A percentile compares a stretch with the other conserved stretches of the same genome.
These are phyloP conservation scores for Argyrosomus japonicus DNA, from an alignment of 2,113 vertebrate species.

Conservation along the genomic window DNA sequence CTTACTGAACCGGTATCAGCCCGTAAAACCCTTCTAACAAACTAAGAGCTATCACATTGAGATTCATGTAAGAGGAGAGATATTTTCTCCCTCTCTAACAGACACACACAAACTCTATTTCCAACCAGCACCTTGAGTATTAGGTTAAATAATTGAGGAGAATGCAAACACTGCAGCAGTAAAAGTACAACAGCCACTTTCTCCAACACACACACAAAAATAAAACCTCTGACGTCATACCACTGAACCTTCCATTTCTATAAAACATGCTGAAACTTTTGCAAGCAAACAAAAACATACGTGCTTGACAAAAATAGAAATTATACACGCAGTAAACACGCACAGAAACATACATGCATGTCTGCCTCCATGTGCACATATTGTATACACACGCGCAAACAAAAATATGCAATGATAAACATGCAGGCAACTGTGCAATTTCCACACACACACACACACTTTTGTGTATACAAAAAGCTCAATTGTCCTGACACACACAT, in stretches of 20 bases:
- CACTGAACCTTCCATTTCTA: neutral
- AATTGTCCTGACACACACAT: constrained; percentile 43
- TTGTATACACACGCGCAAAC: neutral
- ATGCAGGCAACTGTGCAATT: constrained; percentile 13
- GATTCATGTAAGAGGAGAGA: neutral
- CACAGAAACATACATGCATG: neutral
- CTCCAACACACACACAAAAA: neutral
- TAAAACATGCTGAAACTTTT: constrained; percentile 13
- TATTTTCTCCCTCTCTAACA: constrained; percentile 10
- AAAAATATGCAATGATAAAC: constrained; percentile 14
- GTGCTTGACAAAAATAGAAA: constrained; percentile 22
- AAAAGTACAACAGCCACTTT: constrained; percentile 19
- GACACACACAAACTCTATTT: constrained; percentile 15
- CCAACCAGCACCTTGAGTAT: constrained; percentile 42
- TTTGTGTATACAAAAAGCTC: constrained; percentile 39
- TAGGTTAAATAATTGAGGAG: constrained; percentile 61
- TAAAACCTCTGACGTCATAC: constrained; percentile 19
- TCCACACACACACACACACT: constrained; percentile 12
- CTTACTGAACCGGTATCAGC: neutral
- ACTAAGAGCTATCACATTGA: neutral
- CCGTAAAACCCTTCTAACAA: neutral
- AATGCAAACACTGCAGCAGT: constrained; percentile 51
- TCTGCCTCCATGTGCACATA: neutral
- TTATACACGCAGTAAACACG: neutral
- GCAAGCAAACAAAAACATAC: constrained; percentile 17